A percentile compares a stretch with the other conserved stretches of the same genome.
These are phyloP conservation scores for Plutomurus gul DNA, from an alignment of 1,140 invertebrate genomes.

Conservation along the genomic window DNA sequence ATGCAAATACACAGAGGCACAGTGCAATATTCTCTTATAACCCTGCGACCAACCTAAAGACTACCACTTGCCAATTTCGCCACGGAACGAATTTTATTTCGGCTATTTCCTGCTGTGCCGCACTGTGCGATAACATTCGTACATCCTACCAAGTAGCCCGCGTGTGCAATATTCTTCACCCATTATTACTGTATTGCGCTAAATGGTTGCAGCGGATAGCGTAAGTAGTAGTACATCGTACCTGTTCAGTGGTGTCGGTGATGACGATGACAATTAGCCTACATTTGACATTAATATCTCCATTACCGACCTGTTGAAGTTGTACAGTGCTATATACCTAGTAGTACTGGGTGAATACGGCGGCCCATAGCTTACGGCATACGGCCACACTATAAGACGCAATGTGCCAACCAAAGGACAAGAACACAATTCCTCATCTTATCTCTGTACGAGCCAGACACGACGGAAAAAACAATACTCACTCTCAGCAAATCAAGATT, in stretches of 20 bases:
- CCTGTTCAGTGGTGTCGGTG: background rate
- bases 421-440: background rate
- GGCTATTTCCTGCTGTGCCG: slow-evolving; percentile 13
- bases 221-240: background rate
- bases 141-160: too few species aligned
- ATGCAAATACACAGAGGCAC: too few species aligned
- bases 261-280: slow-evolving; percentile 9
- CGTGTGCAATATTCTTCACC: too few species aligned
- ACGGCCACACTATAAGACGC: background rate
- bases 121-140: background rate
- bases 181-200: background rate
- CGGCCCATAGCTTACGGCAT: slow-evolving; percentile 11
- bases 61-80: too few species aligned
- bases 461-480: slow-evolving; percentile 22
- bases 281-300: slow-evolving; percentile 18
- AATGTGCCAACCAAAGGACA: background rate
- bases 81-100: slow-evolving; percentile 21
- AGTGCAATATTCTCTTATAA: too few species aligned
- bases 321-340: too few species aligned
- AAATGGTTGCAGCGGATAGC: background rate
- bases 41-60: too few species aligned
- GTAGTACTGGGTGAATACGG: too few species aligned
- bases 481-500: background rate
- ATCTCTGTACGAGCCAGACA: too few species aligned
- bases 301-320: too few species aligned